Evolutionary conservation across 2,797 vertebrate genomes (phyloP).

Genomic region (Siniperca obscura): DNA sequence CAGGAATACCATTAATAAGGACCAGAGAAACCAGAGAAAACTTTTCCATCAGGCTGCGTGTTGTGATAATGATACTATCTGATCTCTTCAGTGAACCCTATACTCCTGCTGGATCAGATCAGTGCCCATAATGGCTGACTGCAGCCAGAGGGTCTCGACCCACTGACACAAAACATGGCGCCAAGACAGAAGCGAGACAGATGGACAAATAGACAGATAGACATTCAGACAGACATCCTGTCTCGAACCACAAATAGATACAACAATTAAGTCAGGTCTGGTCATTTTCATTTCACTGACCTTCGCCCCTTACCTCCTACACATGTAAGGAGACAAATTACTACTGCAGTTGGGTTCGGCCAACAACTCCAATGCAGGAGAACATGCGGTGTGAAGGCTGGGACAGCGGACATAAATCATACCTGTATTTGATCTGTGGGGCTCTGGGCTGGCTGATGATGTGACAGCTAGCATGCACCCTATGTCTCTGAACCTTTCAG

Average conservation of each 20-base stretch:
- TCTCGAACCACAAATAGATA: conserved; percentile 81
- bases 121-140: conserved; percentile 54
- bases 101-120: conserved; percentile 72
- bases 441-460: conserved; percentile 58
- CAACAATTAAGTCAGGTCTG: conserved; percentile 82
- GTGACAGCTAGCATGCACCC: conserved; percentile 70
- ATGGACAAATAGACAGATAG: conserved; percentile 76
- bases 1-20: background rate
- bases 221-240: conserved; percentile 77
- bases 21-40: conserved; percentile 26
- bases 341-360: conserved; percentile 71
- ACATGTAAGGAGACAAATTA: conserved; percentile 80
- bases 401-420: conserved; percentile 90
- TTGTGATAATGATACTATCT: conserved; percentile 75
- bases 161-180: conserved; percentile 63
- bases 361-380: conserved; percentile 57
- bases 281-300: conserved; percentile 82
- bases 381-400: conserved; percentile 68
- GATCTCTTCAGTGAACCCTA: conserved; percentile 52
- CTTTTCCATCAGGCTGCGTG: conserved; percentile 48
- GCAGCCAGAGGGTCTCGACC: conserved; percentile 64
- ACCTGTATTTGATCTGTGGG: conserved; percentile 87
- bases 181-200: conserved; percentile 66
- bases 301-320: conserved; percentile 76
- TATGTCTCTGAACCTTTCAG: conserved; percentile 56